Conservation (phyloP, 2,888 invertebrate species). For the Pocota personata region DNA sequence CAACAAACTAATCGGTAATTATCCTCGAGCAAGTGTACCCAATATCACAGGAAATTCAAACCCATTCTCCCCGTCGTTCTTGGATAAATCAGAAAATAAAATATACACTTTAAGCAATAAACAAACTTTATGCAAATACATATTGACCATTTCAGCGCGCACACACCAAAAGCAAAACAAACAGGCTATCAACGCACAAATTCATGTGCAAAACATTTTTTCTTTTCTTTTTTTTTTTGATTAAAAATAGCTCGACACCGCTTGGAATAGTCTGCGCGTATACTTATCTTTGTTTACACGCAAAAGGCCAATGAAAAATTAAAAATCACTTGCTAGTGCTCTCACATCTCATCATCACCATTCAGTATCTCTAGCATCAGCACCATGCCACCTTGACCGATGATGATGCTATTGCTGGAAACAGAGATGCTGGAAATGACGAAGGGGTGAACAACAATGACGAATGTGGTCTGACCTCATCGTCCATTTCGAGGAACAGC, state of each 20-base stretch:
- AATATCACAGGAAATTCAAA: not conserved
- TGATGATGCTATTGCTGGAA: constrained; percentile 20
- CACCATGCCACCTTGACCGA: constrained; percentile 65
- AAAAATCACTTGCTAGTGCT: constrained; percentile 53
- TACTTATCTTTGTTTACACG: constrained; percentile 61
- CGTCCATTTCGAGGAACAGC: not conserved
- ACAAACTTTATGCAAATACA: constrained; percentile 65
- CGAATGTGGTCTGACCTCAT: constrained; percentile 62
- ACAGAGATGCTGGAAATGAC: constrained; percentile 27
- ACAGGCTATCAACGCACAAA: constrained; percentile 34
- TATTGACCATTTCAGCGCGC: constrained; percentile 23
- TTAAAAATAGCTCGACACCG: constrained; percentile 30
- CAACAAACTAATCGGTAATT: constrained; percentile 36
- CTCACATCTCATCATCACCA: constrained; percentile 42
- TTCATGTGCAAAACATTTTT: constrained; percentile 28
- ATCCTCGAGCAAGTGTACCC: constrained; percentile 13
- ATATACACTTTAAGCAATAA: constrained; percentile 50
- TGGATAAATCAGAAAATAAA: not conserved
- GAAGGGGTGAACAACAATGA: constrained; percentile 45
- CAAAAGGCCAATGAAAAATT: constrained; percentile 57
- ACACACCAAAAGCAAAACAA: constrained; percentile 37
- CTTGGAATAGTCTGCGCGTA: constrained; percentile 5
- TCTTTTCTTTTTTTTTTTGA: too few relatives aligned
- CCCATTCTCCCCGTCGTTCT: not conserved
- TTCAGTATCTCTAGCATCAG: constrained; percentile 1